Conservation (phyloP, 2,888 invertebrate genomes). For the Panopea generosa region DNA sequence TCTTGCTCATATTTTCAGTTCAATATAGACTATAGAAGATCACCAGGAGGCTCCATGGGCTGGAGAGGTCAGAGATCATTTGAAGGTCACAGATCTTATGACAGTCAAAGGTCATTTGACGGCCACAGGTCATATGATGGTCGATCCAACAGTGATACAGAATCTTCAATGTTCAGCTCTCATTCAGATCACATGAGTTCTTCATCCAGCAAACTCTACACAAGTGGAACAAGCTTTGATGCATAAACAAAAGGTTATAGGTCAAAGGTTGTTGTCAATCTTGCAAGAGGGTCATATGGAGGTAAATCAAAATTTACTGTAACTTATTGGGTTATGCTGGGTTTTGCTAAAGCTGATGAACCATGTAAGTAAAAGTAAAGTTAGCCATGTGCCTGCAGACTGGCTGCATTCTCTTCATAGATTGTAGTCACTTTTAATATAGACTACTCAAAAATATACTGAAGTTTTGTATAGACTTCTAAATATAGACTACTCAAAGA, state of each 20-base stretch:
- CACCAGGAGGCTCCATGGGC: conserved; percentile 71
- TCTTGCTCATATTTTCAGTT: conserved; percentile 79
- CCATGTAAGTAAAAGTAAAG: too few relatives aligned
- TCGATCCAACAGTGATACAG: conserved; percentile 72
- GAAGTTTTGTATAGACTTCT: too few relatives aligned
- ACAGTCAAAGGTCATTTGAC: conserved; percentile 29
- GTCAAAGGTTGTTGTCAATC: too few relatives aligned
- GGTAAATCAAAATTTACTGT: too few relatives aligned
- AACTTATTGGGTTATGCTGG: too few relatives aligned
- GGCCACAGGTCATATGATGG: conserved; percentile 48
- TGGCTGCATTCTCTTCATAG: too few relatives aligned
- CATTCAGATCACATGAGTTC: conserved; percentile 56
- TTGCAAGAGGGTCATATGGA: too few relatives aligned
- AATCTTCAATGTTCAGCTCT: conserved; percentile 77
- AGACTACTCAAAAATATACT: too few relatives aligned
- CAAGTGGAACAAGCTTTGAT: conserved; percentile 56
- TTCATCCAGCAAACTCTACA: conserved; percentile 66
- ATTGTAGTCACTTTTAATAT: too few relatives aligned
- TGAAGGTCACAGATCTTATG: conserved; percentile 58
- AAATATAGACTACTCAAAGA: too few relatives aligned
- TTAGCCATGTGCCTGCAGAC: too few relatives aligned
- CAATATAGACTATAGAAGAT: conserved; percentile 85
- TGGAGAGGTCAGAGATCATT: conserved; percentile 81
- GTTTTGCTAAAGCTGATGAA: too few relatives aligned
- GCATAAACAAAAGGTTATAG: conserved; percentile 16